A percentile compares a stretch with the other conserved stretches of the same genome.
phyloP scores from a whole-genome alignment of 2,113 vertebrate genomes.

The Platanista minor region DNA sequence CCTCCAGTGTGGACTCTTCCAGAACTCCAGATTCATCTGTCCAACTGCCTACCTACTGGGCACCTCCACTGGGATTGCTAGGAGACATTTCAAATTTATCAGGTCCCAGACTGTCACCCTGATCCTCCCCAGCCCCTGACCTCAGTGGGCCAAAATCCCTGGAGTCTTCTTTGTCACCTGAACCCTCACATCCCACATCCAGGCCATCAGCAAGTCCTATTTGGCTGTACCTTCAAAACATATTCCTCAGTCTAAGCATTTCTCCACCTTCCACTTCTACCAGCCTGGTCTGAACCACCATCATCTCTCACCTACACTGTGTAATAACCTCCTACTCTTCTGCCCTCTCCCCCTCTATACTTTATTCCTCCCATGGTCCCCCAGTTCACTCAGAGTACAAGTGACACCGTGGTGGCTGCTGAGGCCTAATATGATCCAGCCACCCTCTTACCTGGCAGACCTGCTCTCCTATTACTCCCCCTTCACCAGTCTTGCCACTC shows the following conservation, averaged over 20 bases:
- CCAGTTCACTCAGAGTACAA: neutral
- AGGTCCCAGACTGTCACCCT: neutral
- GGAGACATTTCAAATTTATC: neutral
- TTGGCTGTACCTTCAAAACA: neutral
- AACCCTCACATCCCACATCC: neutral
- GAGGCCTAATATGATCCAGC: neutral
- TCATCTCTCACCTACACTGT: neutral
- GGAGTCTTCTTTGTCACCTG: neutral
- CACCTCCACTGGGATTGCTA: neutral
- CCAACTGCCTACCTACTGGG: neutral
- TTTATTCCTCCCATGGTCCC: neutral
- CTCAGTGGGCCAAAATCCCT: neutral
- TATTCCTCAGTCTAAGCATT: neutral
- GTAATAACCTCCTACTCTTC: neutral
- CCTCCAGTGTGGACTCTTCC: neutral
- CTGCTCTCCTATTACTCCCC: neutral
- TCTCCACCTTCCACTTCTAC: neutral
- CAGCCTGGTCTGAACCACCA: neutral
- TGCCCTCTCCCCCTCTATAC: neutral
- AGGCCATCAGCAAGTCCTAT: neutral
- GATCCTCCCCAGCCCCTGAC: neutral
- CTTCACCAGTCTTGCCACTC: neutral
- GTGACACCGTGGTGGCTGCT: neutral
- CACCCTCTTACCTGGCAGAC: neutral
- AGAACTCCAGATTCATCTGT: neutral